Evolutionary conservation across 2,113 vertebrate genomes (phyloP), one percentile per base, ranked within the genome.

Genomic region (Oncorhynchus kisutch): DNA sequence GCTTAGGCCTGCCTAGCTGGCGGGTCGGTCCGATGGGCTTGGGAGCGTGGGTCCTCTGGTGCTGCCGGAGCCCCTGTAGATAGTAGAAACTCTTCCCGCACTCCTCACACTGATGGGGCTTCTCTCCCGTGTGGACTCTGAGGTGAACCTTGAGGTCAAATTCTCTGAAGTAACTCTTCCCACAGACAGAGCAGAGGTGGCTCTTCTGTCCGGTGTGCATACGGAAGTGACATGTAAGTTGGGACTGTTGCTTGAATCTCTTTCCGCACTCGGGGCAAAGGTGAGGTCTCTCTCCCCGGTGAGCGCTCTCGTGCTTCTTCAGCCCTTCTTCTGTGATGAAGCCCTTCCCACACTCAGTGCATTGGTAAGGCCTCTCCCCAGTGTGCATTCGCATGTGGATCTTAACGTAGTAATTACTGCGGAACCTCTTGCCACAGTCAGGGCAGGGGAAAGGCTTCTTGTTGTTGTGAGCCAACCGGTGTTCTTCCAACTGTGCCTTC

Each of bases 371-470:
- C 1, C 74, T 78, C 1, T 85, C 78, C 57, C 72, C 83, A 0
- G 78, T 71, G 73, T 87, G 87, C n/a, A 80, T 9, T 1, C 72
- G 78, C 31, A 51, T 59, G 27, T 91, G 90, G 14, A 88, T 67
- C 75, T 90, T 81, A 4, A 85, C 67, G 39, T 81, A 81, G 8
- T 83, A 34, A 68, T 79, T 67, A 5, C 75, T 48, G 83, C 86
- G 89, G 70, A 94, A 94, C 2, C 85, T 88, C 83, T 94, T 94
- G 39, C 83, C 89, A 60, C 94, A 94, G 70, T 82, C 74, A 1
- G 81, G 60, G 73, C 86, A 88, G 1, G 59, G 70, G 1, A 71
- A 80, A 4, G 86, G 86, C 51, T 83, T 88, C 65, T 51, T 82
- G 80, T 84, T 29, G 3, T 12, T 5, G 65, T 59, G 87, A 67